Base-by-base conservation (phyloP, 2,888 invertebrate genomes). In the Melanostoma mellinum region DNA sequence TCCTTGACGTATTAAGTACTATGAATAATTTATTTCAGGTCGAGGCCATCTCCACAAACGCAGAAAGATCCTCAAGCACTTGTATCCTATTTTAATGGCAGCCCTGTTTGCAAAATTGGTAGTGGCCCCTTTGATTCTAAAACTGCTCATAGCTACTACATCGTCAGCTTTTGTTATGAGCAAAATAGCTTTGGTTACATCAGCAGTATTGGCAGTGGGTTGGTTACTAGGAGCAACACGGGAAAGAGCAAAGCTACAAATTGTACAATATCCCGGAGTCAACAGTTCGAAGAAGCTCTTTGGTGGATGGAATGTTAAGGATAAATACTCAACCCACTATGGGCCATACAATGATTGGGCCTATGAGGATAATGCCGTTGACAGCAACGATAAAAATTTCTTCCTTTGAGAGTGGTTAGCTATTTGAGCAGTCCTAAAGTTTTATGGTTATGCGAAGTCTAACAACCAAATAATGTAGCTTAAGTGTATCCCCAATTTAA, bases 91-190 rank as follows among this genome's bases (percentile, higher is more conserved):
- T 80, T 89, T 95, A 20, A 86, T 95, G 30, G 95, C 94, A 0
- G 91, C 94, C 33, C 87, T 95, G 20, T 91, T 95, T 61, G 93
- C 95, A 0, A 95, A 95, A 88, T 92, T 94, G 42, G 89, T 96
- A 2, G 87, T 96, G 6, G 90, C 95, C 58, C 95, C 95, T 0
- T 90, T 95, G 42, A 93, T 94, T 0, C 88, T 96, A 67, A 96
- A 95, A 87, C 93, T 93, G 1, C 89, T 96, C 81, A 94, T 95
- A 0, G 93, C 95, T 48, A 89, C 95, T 60, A 94, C 95, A 32
- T 93, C 94, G 79, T 88, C 90, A 10, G 89, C 91, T 4, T 90
- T 91, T 85, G 86, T 91, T 35, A 89, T 91, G 88, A 89, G 89
- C 50, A 91, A 91, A 88, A 88, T 91, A 40, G 90, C 91, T 1